Base-by-base conservation (phyloP, 1,140 invertebrate genomes). In the Maniola jurtina region DNA sequence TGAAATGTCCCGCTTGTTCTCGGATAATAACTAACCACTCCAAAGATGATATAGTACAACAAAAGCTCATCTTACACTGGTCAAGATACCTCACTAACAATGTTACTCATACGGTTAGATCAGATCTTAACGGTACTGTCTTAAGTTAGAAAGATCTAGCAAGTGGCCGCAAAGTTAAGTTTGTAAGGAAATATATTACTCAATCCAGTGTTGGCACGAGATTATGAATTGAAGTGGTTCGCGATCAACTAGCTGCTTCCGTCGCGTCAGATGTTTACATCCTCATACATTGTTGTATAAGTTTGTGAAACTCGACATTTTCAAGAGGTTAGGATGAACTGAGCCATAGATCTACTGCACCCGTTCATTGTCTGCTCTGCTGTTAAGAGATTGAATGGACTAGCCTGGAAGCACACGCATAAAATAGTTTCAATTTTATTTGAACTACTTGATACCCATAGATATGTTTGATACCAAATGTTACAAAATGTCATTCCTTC, bases 211-310 rank as follows among this genome's bases (percentile, higher is more conserved):
- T 84, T 84, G 83, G 84, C 80, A 83, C 80, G 81, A 89, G 84
- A 81, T 84, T 88, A 89, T 87, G 80, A 88, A 83, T 84, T 88
- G 82, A 83, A 86, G 84, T 87, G 87, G 82, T 88, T 84, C 79
- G 86, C 81, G 81, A 88, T 89, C 84, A 89, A 89, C 84, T 84
- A 84, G 83, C 75, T 79, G 81, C 80, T 89, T 89, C 87, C 87
- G 86, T 71, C 77, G 72, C 67, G 71, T 83, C 85, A 88, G 85
- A 81, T 88, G 85, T 87, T 84, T 81, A 55, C 57, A 68, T 68
- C 57, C 61, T 67, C 42, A 14, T 58, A 40, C 50, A 48, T 60
- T 67, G 42, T 61, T 57, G 36, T 66, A 35, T 14, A 55, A 55
- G 33, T 35, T 13, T 55, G 35, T 55, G 54, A 8, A 35, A 55